Evolutionary conservation across 1,140 invertebrate species (phyloP).

Genomic region (Galleria mellonella): DNA sequence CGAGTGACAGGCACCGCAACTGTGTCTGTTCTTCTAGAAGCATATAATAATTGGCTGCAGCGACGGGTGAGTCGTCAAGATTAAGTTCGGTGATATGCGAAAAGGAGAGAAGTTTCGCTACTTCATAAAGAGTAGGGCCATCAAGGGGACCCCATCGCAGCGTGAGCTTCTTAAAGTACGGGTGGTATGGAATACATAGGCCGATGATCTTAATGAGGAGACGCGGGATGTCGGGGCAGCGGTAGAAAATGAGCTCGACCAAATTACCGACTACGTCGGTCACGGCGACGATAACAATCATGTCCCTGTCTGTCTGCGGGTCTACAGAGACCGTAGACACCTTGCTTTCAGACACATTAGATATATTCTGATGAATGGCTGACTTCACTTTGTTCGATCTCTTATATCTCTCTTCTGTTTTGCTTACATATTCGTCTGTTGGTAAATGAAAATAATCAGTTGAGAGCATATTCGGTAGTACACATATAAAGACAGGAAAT

Average conservation of each 20-base stretch:
- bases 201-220: constrained; percentile 19
- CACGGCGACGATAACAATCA: constrained; percentile 5
- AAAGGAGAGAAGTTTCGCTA: constrained; percentile 9
- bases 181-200: constrained; percentile 18
- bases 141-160: constrained; percentile 9
- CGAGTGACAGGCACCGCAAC: constrained; percentile 15
- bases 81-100: constrained; percentile 22
- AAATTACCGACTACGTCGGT: constrained; percentile 4
- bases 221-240: constrained; percentile 9
- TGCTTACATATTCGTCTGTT: constrained; percentile 18
- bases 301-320: not conserved
- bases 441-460: constrained; percentile 1
- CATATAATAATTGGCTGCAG: constrained; percentile 12
- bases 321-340: not conserved
- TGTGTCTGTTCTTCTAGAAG: constrained; percentile 11
- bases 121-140: constrained; percentile 13
- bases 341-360: not conserved
- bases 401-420: constrained; percentile 9
- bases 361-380: not conserved
- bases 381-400: constrained; percentile 7
- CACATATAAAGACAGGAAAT: not conserved
- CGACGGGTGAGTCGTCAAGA: constrained; percentile 21
- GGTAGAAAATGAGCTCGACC: constrained; percentile 13
- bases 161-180: constrained; percentile 10
- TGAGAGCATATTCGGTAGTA: not conserved